Conservation (phyloP, 2,797 vertebrate genomes). For the Tamandua tetradactyla region DNA sequence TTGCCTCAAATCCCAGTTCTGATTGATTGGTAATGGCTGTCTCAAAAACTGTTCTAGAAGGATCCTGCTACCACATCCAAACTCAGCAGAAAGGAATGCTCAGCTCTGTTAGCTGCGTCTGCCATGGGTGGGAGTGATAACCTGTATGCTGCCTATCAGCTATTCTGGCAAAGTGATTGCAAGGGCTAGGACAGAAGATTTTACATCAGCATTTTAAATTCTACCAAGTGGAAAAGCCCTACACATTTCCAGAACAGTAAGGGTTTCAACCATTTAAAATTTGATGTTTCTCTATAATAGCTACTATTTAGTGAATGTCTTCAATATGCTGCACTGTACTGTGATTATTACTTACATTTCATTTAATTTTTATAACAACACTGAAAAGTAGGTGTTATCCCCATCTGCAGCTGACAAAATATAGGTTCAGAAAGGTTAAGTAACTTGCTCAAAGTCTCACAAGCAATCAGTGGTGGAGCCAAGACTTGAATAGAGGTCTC, state of each 20-base stretch:
- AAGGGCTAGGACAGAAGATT: neutral
- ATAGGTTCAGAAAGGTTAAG: conserved; percentile 56
- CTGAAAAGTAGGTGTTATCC: neutral
- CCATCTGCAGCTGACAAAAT: conserved; percentile 34
- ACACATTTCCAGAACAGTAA: conserved; percentile 6
- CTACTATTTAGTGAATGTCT: neutral
- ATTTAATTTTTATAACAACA: conserved; percentile 16
- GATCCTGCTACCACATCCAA: neutral
- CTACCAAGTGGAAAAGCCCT: neutral
- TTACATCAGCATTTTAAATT: neutral
- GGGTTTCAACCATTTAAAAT: neutral
- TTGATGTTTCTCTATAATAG: neutral
- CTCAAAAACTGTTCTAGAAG: neutral
- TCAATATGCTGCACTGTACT: neutral
- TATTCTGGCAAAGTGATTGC: neutral
- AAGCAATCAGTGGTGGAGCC: conserved; percentile 15
- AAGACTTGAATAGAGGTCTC: conserved; percentile 48
- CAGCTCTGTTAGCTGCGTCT: neutral
- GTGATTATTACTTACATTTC: neutral
- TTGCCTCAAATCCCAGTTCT: conserved; percentile 17
- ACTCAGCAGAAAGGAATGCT: neutral
- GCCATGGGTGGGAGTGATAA: neutral
- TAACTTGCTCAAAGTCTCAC: conserved; percentile 51
- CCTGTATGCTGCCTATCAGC: neutral
- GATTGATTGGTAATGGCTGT: neutral